Conservation (phyloP, 2,113 vertebrate species). For the Anarrhichthys ocellatus region DNA sequence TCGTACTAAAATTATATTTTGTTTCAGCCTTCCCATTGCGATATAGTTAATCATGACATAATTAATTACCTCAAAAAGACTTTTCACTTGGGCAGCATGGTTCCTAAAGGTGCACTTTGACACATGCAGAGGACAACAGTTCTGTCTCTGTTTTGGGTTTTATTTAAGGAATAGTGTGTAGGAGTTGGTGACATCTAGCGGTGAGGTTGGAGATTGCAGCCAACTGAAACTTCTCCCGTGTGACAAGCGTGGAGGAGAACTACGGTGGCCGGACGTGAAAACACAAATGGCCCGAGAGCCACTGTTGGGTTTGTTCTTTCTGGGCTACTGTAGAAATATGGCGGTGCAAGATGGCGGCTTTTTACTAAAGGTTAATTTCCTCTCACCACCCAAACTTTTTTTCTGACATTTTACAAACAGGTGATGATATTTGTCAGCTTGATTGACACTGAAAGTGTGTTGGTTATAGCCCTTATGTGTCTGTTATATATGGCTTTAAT, state of each 20-base stretch:
- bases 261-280: too few relatives aligned
- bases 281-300: too few relatives aligned
- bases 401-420: neutral
- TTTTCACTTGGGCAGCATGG: neutral
- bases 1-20: neutral
- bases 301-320: too few relatives aligned
- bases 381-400: neutral
- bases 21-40: neutral
- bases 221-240: too few relatives aligned
- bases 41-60: neutral
- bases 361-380: neutral
- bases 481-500: neutral
- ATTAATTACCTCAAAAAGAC: neutral
- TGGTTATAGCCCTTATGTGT: neutral
- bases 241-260: too few relatives aligned
- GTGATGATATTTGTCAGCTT: neutral
- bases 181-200: too few relatives aligned
- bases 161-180: too few relatives aligned
- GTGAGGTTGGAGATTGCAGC: too few relatives aligned
- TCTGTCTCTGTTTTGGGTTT: too few relatives aligned
- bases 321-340: too few relatives aligned
- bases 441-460: neutral
- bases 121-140: too few relatives aligned
- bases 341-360: too few relatives aligned
- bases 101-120: neutral